Base-by-base conservation (phyloP, 2,797 vertebrate species). In the Pseudomugil gertrudae region DNA sequence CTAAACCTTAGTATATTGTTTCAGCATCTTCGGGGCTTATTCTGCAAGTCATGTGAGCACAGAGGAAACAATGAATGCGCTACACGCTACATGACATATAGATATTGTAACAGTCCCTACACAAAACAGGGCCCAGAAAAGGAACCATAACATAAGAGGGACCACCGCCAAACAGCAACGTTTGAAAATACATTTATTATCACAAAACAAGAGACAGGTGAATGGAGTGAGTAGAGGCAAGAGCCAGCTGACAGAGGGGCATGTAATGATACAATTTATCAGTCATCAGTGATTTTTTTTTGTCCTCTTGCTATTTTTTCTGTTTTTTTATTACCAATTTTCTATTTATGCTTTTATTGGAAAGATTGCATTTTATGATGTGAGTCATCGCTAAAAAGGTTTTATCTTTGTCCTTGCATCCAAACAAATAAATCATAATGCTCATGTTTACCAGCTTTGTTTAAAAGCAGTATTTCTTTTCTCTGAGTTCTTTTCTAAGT, bases 351-450 rank as follows among this genome's bases (percentile, higher is more conserved):
- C 40, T 69, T 56, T 15, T 30, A 47, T 48, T 57, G 29, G 27
- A 17, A 32, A n/a, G 33, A 53, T 68, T 61, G 11, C 13, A 38
- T 40, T 55, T 70, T 51, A 56, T 40, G 17, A 23, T 58, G 24
- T 63, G 53, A 71, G 32, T 76, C 69, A 59, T 58, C 19, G 36
- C 58, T 69, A 5, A 56, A 58, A 33, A 54, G 35, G 17, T 59
- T 76, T 79, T 74, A 69, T 80, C 60, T 78, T 56, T 76, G 50
- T 72, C 68, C 63, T 76, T 59, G 66, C 35, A 58, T 67, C 56
- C 53, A 74, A 40, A 69, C 57, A 56, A 74, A 72, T 66, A 61
- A 43, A 62, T 65, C 29, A 32, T 61, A 79, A 72, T 65, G 21
- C 45, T 45, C 4, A 23, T 40, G 48, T 55, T 81, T 74, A 75